Percentiles rank a stretch among this genome's conserved stretches.
phyloP scores from a whole-genome alignment of 2,888 invertebrate species.

The Agrilus cyanescens region DNA sequence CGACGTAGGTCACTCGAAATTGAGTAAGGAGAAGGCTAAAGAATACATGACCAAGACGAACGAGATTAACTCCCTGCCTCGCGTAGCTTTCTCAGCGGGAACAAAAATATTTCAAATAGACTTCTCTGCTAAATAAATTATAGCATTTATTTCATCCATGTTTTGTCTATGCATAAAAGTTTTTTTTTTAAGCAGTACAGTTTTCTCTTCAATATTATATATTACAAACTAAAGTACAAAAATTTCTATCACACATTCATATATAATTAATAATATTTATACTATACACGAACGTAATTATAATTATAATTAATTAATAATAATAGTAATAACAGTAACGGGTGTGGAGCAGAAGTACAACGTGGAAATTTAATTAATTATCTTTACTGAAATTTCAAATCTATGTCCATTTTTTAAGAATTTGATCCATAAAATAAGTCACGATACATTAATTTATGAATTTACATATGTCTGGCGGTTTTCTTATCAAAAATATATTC shows the following conservation, averaged over 20 bases:
- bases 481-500: no score
- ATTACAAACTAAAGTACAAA: slow-evolving; percentile 52
- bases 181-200: slow-evolving; percentile 38
- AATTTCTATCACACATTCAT: slow-evolving; percentile 37
- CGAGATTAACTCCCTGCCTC: slow-evolving; percentile 32
- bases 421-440: no score
- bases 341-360: no score
- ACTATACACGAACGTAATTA: slow-evolving; percentile 7
- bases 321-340: no score
- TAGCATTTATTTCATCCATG: slow-evolving; percentile 22
- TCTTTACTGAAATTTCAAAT: no score
- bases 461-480: no score
- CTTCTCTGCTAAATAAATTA: slow-evolving; percentile 19
- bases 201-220: slow-evolving; percentile 33
- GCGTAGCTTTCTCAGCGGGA: slow-evolving; percentile 44
- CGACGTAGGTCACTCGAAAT: slow-evolving; percentile 42
- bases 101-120: slow-evolving; percentile 46
- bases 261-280: slow-evolving; percentile 20
- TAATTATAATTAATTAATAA: no score
- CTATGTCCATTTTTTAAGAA: no score
- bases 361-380: no score
- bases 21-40: slow-evolving; percentile 32
- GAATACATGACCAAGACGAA: slow-evolving; percentile 10
- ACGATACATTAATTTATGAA: no score
- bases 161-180: slow-evolving; percentile 19